These are phyloP conservation scores for Piezodorus guildinii DNA, from an alignment of 1,140 invertebrate species.

Conservation along the genomic window DNA sequence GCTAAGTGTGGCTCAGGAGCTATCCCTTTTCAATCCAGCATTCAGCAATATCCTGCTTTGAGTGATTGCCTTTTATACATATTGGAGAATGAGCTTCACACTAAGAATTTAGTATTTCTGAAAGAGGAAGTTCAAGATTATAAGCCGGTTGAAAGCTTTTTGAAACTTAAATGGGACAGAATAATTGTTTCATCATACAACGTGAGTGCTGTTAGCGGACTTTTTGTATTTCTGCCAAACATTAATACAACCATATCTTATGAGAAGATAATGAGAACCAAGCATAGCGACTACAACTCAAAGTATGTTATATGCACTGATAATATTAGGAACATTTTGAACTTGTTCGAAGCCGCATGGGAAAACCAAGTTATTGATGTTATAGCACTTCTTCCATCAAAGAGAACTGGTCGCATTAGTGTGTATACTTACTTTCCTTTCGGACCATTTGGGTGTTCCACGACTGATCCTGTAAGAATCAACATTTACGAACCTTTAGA, in stretches of 20 bases:
- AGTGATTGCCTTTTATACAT: not conserved
- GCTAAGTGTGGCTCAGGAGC: too few relatives aligned
- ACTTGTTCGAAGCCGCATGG: slow-evolving; percentile 29
- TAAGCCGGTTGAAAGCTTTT: not conserved
- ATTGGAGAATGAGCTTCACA: not conserved
- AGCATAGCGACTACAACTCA: slow-evolving; percentile 9
- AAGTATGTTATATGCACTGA: slow-evolving; percentile 21
- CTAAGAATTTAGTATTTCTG: not conserved
- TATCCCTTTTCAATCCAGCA: not conserved
- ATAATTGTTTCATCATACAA: not conserved
- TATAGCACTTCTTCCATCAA: slow-evolving; percentile 25
- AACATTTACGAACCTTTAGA: slow-evolving; percentile 26
- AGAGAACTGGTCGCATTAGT: slow-evolving; percentile 23
- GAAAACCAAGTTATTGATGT: slow-evolving; percentile 28
- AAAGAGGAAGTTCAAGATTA: not conserved
- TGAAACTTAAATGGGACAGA: not conserved
- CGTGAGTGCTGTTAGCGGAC: not conserved
- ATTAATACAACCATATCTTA: slow-evolving; percentile 19
- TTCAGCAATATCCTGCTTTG: not conserved
- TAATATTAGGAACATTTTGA: slow-evolving; percentile 16
- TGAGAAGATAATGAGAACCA: slow-evolving; percentile 19
- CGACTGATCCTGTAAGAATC: slow-evolving; percentile 26
- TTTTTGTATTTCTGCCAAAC: slow-evolving; percentile 20
- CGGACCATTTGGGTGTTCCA: slow-evolving; percentile 25
- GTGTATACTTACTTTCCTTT: slow-evolving; percentile 29